These are phyloP conservation scores for Pantherophis alleghaniensis DNA, from an alignment of 2,797 vertebrate species.

Conservation along the genomic window DNA sequence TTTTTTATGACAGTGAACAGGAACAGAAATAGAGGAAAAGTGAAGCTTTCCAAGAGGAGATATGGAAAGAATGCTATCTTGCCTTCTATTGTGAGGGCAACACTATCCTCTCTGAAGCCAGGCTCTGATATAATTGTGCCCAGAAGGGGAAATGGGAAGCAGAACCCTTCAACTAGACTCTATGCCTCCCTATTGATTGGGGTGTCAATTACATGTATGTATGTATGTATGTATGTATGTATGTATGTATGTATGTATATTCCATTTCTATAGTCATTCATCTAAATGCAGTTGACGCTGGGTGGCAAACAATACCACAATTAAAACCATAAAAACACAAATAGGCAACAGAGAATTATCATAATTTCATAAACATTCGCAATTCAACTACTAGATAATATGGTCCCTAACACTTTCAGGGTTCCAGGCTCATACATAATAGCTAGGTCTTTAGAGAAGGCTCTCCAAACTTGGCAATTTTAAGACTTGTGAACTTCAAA, in stretches of 20 bases:
- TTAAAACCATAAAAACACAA: neutral
- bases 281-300: neutral
- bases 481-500: neutral
- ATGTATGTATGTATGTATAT: neutral
- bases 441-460: neutral
- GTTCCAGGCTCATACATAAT: neutral
- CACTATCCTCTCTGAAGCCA: neutral
- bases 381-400: neutral
- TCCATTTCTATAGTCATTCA: neutral
- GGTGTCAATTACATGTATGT: neutral
- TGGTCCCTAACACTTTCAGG: neutral
- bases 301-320: neutral
- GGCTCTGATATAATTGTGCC: neutral
- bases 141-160: neutral
- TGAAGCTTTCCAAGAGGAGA: neutral
- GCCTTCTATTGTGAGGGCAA: neutral
- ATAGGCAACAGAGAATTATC: neutral
- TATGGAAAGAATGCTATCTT: neutral
- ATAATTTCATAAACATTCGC: neutral
- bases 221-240: too few relatives aligned
- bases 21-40: neutral
- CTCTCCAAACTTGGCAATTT: neutral
- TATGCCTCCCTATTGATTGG: neutral
- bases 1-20: neutral
- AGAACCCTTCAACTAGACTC: neutral